phyloP scores from a whole-genome alignment of 1,140 invertebrate genomes.

The Atta texana region DNA sequence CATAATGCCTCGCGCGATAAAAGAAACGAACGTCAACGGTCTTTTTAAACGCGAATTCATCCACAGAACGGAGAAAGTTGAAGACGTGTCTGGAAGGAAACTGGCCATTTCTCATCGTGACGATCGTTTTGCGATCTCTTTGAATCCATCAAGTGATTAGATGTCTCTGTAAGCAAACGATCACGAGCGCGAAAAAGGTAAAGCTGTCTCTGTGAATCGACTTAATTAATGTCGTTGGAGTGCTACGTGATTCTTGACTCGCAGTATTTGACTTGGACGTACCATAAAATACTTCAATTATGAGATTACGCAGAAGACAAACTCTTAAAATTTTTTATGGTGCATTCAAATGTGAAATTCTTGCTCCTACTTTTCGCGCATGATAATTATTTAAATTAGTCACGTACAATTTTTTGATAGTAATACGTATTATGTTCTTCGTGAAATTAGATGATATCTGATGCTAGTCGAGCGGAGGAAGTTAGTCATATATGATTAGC shows the following conservation, averaged over 20 bases:
- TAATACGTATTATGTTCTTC: constrained; percentile 1
- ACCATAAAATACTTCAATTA: constrained; percentile 29
- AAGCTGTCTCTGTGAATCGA: constrained; percentile 21
- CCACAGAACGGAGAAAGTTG: constrained; percentile 11
- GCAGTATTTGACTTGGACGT: not conserved
- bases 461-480: not conserved
- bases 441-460: not conserved
- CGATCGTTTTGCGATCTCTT: constrained; percentile 38
- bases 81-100: constrained; percentile 36
- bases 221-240: constrained; percentile 30
- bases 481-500: not conserved
- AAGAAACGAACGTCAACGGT: constrained; percentile 74
- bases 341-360: not conserved
- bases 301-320: constrained; percentile 3
- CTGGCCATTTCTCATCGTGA: not conserved
- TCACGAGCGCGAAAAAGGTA: not conserved
- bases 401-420: constrained; percentile 16
- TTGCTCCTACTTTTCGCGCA: not conserved
- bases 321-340: not conserved
- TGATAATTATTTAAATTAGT: not conserved
- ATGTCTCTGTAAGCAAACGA: not conserved
- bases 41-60: constrained; percentile 47
- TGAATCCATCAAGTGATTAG: constrained; percentile 23
- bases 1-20: constrained; percentile 72
- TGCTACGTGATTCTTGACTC: not conserved